Evolutionary conservation across 1,140 invertebrate genomes (phyloP).

Genomic region (Atta colombica): DNA sequence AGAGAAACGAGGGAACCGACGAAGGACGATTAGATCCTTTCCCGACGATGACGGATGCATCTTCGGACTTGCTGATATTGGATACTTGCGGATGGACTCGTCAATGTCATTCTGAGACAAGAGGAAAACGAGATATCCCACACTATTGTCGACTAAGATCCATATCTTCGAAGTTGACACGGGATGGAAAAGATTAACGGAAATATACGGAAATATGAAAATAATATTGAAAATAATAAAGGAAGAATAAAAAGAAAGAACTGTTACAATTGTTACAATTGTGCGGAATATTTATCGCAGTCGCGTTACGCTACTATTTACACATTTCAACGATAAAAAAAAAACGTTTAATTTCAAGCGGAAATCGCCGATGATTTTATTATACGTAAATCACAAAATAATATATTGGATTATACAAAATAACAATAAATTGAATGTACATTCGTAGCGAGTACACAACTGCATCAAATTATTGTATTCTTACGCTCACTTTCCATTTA

Average conservation of each 20-base stretch:
- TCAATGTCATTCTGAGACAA: conserved; percentile 14
- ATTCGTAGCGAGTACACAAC: background rate
- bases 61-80: conserved; percentile 75
- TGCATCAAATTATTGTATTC: conserved; percentile 12
- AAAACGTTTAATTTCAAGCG: conserved; percentile 20
- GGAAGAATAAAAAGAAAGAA: background rate
- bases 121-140: background rate
- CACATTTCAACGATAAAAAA: conserved; percentile 9
- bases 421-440: conserved; percentile 5
- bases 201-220: background rate
- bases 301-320: conserved; percentile 11
- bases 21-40: conserved; percentile 63
- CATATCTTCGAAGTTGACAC: conserved; percentile 3
- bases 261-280: background rate
- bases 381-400: conserved; percentile 25
- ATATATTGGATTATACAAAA: conserved; percentile 27
- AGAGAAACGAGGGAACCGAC: conserved; percentile 62
- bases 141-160: background rate
- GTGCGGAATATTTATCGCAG: background rate
- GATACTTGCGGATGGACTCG: conserved; percentile 58
- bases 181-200: background rate
- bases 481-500: background rate
- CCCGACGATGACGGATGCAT: conserved; percentile 54
- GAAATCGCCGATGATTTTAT: conserved; percentile 47
- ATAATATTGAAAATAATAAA: background rate